phyloP scores from a whole-genome alignment of 2,888 invertebrate genomes.

The Caenorhabditis japonica region DNA sequence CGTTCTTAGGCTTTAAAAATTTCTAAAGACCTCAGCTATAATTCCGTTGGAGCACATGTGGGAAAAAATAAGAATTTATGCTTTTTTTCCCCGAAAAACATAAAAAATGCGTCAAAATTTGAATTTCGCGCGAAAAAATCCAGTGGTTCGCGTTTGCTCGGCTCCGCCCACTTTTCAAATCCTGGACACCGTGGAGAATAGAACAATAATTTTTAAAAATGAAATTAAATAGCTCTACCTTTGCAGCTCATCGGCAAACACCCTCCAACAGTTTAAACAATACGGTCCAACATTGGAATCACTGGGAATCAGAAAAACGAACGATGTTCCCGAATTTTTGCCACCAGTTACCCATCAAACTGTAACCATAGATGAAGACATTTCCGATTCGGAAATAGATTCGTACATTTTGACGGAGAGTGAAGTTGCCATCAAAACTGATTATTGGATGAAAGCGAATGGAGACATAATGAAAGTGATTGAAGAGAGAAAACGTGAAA shows the following conservation, averaged over 20 bases:
- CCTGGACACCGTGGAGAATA: no score
- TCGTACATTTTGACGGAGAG: conserved; percentile 77
- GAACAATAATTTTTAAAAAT: no score
- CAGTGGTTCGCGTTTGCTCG: no score
- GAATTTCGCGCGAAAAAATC: no score
- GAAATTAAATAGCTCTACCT: neutral
- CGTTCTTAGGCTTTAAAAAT: no score
- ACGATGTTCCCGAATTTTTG: neutral
- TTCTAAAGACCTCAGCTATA: no score
- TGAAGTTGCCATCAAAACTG: conserved; percentile 87
- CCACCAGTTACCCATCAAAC: conserved; percentile 4
- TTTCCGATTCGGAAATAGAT: conserved; percentile 92
- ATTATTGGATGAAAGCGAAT: conserved; percentile 90
- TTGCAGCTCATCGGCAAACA: conserved; percentile 36
- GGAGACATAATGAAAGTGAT: conserved; percentile 88
- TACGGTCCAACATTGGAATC: conserved; percentile 70
- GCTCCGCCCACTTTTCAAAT: no score
- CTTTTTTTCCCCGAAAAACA: no score
- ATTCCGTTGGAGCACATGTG: no score
- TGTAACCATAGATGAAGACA: conserved; percentile 80
- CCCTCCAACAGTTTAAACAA: conserved; percentile 22
- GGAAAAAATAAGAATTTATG: no score
- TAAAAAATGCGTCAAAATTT: no score
- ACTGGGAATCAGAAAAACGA: conserved; percentile 62
- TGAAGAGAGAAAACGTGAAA: conserved; percentile 81